Conservation (phyloP, 2,113 vertebrate species). For the Otis tarda region DNA sequence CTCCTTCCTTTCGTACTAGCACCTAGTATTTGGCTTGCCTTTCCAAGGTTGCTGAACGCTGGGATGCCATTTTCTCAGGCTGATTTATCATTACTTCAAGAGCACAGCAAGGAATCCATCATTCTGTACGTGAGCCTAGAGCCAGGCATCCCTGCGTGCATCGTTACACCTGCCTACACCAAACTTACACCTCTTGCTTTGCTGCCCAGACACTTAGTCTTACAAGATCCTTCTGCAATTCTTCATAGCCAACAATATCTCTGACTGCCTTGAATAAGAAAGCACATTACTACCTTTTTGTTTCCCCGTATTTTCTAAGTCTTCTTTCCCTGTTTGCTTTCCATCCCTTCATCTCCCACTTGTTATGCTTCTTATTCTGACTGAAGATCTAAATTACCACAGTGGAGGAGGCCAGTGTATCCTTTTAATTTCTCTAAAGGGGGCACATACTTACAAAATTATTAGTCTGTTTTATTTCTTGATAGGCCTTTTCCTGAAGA, state of each 20-base stretch:
- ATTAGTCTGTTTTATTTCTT: neutral
- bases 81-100: neutral
- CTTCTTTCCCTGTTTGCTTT: neutral
- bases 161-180: neutral
- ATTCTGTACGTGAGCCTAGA: neutral
- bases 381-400: neutral
- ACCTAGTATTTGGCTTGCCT: neutral
- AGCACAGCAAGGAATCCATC: neutral
- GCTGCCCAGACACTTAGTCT: neutral
- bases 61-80: neutral
- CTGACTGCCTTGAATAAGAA: neutral
- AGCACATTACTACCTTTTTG: neutral
- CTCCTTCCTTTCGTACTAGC: neutral
- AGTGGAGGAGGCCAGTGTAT: neutral
- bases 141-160: rapidly evolving
- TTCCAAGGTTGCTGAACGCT: neutral
- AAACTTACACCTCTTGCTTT: neutral
- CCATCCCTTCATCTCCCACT: neutral
- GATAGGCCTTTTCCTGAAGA: neutral
- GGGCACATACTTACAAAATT: neutral
- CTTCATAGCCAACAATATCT: neutral
- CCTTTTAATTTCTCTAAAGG: neutral
- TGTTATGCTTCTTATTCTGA: neutral
- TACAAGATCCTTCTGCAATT: neutral
- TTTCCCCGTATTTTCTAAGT: neutral